Conservation (phyloP, 1,140 invertebrate species). For the Zeugodacus cucurbitae region DNA sequence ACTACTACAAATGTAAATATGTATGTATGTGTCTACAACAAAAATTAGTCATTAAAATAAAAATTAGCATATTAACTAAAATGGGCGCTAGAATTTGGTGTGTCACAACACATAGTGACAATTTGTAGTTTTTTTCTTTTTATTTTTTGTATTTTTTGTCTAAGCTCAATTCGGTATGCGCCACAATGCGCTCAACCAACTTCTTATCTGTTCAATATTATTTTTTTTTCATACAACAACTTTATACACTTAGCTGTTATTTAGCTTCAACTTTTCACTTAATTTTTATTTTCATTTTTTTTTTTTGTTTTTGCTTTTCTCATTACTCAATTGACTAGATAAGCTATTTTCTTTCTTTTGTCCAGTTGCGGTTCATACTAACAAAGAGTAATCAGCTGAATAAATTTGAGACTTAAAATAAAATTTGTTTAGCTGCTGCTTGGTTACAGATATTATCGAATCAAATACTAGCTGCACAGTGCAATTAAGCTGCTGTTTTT, state of each 20-base stretch:
- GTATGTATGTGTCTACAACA: background rate
- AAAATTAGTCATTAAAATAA: background rate
- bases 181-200: background rate
- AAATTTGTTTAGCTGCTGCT: background rate
- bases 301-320: background rate
- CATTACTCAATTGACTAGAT: constrained; percentile 32
- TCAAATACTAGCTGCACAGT: background rate
- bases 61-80: background rate
- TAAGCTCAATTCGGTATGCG: constrained; percentile 29
- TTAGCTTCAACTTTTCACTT: background rate
- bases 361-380: background rate
- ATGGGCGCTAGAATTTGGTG: background rate
- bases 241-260: background rate
- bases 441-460: background rate
- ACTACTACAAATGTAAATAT: background rate
- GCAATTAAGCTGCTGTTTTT: background rate
- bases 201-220: background rate
- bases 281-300: background rate
- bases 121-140: background rate
- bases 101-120: constrained; percentile 30
- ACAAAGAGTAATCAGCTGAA: background rate
- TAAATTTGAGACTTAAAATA: background rate
- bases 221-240: background rate
- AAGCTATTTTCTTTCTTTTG: background rate
- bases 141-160: background rate